Base-by-base conservation (phyloP, 1,140 invertebrate genomes). In the Oscheius sp. region DNA sequence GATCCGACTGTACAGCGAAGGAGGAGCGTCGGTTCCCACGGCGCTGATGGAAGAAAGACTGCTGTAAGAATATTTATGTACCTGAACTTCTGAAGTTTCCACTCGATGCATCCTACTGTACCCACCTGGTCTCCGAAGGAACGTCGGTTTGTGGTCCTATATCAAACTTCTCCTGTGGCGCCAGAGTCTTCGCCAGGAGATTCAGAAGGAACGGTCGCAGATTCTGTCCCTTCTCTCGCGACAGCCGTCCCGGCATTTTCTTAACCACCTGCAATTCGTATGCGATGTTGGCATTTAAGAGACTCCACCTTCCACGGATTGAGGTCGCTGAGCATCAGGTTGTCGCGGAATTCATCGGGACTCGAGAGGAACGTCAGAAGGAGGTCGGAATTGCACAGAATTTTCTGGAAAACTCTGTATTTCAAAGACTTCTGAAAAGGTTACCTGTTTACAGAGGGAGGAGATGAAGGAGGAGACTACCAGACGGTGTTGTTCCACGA, bases 251-350 rank as follows among this genome's bases (percentile, higher is more conserved):
- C 3, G 75, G 75, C 32, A 76, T 64, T 29, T 74, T 68, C 23
- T 68, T 75, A 23, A 76, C 75, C 7, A 76, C n/a, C n/a, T n/a
- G n/a, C n/a, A 26, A n/a, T 55, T 10, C 23, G 31, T 10, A 7
- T 7, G 31, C 23, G 7, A 3, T 26, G 23, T 55, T 20, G 52
- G 20, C 20, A 10, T 20, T 26, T 4, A 3, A 55, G 52, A 26
- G 52, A 45, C 20, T 26, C n/a, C n/a, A n/a, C 75, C 61, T 75
- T 76, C 72, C 72, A 68, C 46, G 75, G 71, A 68, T 76, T 76
- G 31, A 73, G 58, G 61, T 68, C 67, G 23, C 64, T 59, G 1
- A 76, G 42, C 3, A 58, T 46, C 15, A 73, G 52, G 4, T 38
- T 75, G 28, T 76, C 72, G 28, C 70, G 18, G 29, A 76, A 74